Conservation (phyloP, 92 coral and sea anemone genomes). For the Umimayanthus chanpuru region DNA sequence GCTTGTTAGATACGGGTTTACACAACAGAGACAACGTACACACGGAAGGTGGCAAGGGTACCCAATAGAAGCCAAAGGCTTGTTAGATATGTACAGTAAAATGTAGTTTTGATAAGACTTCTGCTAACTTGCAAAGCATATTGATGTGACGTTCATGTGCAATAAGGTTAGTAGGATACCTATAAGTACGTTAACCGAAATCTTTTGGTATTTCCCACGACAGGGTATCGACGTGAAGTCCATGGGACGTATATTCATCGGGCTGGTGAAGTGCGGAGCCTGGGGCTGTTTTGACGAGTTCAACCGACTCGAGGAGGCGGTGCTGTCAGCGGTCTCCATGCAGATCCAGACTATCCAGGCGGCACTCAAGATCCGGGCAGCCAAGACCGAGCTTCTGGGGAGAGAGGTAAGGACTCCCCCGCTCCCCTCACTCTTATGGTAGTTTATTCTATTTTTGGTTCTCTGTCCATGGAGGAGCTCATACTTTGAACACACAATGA, state of each 20-base stretch:
- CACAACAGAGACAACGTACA: no score
- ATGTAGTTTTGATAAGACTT: no score
- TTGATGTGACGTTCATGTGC: no score
- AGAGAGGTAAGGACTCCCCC: constrained; percentile 67
- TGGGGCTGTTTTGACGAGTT: constrained; percentile 99
- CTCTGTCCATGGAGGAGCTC: no score
- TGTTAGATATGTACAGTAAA: neutral
- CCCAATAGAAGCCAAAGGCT: no score
- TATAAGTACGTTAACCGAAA: no score
- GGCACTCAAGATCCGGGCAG: constrained; percentile 82
- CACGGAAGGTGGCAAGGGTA: no score
- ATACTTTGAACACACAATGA: no score
- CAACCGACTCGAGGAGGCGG: constrained; percentile 98
- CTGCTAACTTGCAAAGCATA: no score
- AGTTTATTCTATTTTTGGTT: no score
- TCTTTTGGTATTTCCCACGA: neutral
- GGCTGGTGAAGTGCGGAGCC: constrained; percentile 98
- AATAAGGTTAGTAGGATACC: no score
- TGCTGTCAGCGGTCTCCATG: constrained; percentile 98
- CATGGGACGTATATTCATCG: constrained; percentile 99
- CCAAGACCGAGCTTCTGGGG: constrained; percentile 94
- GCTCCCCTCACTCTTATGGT: neutral
- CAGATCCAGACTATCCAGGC: constrained; percentile 99
- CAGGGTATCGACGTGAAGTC: constrained; percentile 99
- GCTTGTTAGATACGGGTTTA: no score